Base-by-base conservation (phyloP, 2,797 vertebrate species). In the Trachops cirrhosus region DNA sequence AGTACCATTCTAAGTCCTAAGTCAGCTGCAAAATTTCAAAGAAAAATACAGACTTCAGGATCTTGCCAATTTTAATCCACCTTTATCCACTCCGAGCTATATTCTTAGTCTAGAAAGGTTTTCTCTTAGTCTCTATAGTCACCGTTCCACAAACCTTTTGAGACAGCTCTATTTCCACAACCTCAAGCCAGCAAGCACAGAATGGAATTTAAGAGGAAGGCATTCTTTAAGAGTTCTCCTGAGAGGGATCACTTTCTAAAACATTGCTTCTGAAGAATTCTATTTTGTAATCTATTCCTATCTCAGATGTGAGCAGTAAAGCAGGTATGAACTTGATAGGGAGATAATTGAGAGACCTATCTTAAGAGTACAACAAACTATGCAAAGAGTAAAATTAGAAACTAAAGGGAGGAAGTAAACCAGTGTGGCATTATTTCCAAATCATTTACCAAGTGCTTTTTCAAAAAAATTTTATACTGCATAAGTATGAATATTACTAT, bases 321-420 rank as follows among this genome's bases (percentile, higher is more conserved):
- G 78, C 84, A 95, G 16, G n/a, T 24, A 94, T 44, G 22, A 88
- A 95, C 62, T 41, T 93, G 91, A 90, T 82, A 92, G 21, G 14
- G 4, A 70, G 59, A 68, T 44, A 64, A 94, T 57, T 80, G 84
- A 71, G 26, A 44, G 41, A 71, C 29, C 32, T 48, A 79, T 57
- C 70, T 84, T 64, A 57, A 91, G 6, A 79, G 39, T 89, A 95
- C 18, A 92, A 87, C 14, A 86, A 46, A 52, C 19, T 46, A 77
- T 29, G 32, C 37, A 54, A 71, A 86, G 39, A 87, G 52, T 75
- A 80, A 96, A 77, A 84, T 73, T 18, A 86, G 37, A 84, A 95
- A 96, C 62, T 50, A 21, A 48, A 82, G 67, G 50, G 46, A 92
- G 26, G 39, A 83, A 85, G 59, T 57, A 87, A 89, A 83, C 3